Conservation (phyloP, 2,888 invertebrate genomes). For the Leucoma salicis region DNA sequence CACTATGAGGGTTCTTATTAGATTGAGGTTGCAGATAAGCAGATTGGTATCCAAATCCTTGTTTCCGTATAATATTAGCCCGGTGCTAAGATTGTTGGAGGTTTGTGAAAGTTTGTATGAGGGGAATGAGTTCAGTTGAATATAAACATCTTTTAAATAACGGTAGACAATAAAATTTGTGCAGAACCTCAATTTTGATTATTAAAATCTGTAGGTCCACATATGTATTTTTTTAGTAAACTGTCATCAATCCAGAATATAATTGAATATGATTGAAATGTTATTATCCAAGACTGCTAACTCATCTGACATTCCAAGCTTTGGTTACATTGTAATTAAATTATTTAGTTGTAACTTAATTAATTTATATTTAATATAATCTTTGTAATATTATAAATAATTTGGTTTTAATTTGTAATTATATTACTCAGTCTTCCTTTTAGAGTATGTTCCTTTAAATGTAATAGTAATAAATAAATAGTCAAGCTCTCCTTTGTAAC, state of each 20-base stretch:
- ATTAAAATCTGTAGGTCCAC: background rate
- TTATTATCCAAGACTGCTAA: constrained; percentile 45
- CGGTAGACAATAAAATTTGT: constrained; percentile 9
- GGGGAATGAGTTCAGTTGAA: constrained; percentile 90
- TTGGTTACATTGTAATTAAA: constrained; percentile 17
- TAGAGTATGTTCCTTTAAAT: background rate
- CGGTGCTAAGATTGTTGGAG: constrained; percentile 90
- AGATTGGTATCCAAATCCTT: constrained; percentile 90
- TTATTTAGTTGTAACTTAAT: background rate
- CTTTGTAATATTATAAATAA: constrained; percentile 22
- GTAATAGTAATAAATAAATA: background rate
- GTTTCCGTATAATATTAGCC: constrained; percentile 95
- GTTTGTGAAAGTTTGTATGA: constrained; percentile 93
- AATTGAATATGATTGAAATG: background rate
- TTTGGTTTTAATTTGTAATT: constrained; percentile 1
- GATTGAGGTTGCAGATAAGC: constrained; percentile 90
- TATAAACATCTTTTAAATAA: constrained; percentile 13
- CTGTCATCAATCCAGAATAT: background rate
- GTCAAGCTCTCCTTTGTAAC: too few species aligned
- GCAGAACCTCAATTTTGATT: background rate
- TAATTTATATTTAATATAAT: constrained; percentile 29
- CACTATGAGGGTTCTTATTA: constrained; percentile 91
- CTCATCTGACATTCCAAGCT: constrained; percentile 57
- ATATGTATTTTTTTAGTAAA: background rate
- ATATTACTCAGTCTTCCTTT: constrained; percentile 12